A percentile compares a stretch with the other conserved stretches of the same genome.
These are phyloP conservation scores for Gryon sp. DNA, from an alignment of 1,140 invertebrate species.

Conservation along the genomic window DNA sequence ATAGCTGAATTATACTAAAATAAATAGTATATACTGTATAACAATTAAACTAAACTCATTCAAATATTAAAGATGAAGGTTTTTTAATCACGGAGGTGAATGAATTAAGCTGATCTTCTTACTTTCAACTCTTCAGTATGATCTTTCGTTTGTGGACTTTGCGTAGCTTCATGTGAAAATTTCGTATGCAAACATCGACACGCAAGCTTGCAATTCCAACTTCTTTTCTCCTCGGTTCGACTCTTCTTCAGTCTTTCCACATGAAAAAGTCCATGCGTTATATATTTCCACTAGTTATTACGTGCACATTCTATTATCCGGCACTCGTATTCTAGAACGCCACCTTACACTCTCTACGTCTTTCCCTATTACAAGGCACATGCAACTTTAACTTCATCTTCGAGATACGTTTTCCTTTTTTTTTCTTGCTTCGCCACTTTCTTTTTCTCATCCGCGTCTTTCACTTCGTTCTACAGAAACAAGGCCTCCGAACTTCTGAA, in stretches of 20 bases:
- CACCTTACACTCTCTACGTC: constrained; percentile 64
- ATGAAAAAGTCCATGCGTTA: constrained; percentile 64
- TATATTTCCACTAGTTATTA: constrained; percentile 75
- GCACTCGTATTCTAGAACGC: constrained; percentile 64
- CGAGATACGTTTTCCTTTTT: constrained; percentile 36
- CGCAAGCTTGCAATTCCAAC: constrained; percentile 58
- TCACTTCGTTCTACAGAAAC: constrained; percentile 25
- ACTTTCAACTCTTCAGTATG: constrained; percentile 12
- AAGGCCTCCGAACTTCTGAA: constrained; percentile 67
- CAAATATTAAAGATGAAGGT: constrained; percentile 24
- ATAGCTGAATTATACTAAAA: too few species aligned
- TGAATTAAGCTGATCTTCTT: constrained; percentile 42
- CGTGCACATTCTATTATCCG: constrained; percentile 76
- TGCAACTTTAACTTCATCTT: constrained; percentile 68
- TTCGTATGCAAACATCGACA: constrained; percentile 68
- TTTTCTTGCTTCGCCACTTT: constrained; percentile 45
- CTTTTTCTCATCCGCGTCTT: constrained; percentile 60
- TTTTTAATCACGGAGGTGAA: constrained; percentile 49
- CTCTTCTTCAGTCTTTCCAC: constrained; percentile 59
- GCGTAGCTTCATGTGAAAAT: constrained; percentile 63
- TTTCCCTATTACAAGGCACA: constrained; percentile 69
- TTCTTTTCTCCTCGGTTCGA: constrained; percentile 63
- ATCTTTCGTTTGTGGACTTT: constrained; percentile 49
- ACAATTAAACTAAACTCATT: constrained; percentile 20
- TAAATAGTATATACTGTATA: constrained; percentile 7